Conservation (phyloP, 2,113 vertebrate genomes). For the Apodemus speciosus region DNA sequence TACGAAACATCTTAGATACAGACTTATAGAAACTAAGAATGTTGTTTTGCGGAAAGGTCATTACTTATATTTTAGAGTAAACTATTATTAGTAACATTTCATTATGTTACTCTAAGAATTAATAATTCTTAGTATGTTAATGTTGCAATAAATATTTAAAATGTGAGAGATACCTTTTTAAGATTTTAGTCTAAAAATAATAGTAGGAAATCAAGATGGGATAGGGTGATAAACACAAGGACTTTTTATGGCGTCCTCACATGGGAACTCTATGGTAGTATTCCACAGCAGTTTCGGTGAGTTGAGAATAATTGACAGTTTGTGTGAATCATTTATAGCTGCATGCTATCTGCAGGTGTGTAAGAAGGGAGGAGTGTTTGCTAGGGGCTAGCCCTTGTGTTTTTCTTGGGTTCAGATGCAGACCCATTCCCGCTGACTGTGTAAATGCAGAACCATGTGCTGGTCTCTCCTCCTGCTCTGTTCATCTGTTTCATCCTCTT, state of each 20-base stretch:
- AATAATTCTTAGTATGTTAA: slow-evolving; percentile 46
- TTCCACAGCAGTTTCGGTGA: slow-evolving; percentile 33
- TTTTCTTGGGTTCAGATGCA: slow-evolving; percentile 53
- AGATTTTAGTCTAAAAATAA: neutral
- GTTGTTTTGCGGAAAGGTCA: slow-evolving; percentile 41
- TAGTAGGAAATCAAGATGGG: neutral
- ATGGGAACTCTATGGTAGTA: neutral
- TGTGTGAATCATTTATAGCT: slow-evolving; percentile 23
- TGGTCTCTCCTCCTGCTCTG: slow-evolving; percentile 73
- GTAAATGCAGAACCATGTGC: slow-evolving; percentile 50
- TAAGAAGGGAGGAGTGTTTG: slow-evolving; percentile 25
- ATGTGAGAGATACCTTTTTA: slow-evolving; percentile 5
- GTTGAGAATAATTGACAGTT: slow-evolving; percentile 32
- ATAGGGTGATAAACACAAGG: neutral
- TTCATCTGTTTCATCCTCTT: slow-evolving; percentile 83
- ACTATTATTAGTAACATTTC: slow-evolving; percentile 32
- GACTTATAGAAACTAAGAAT: neutral
- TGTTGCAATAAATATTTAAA: neutral
- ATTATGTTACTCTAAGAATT: slow-evolving; percentile 34
- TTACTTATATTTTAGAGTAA: slow-evolving; percentile 51
- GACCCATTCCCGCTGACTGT: slow-evolving; percentile 45
- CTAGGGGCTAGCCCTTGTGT: neutral
- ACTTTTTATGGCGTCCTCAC: neutral
- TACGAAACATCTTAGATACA: slow-evolving; percentile 12
- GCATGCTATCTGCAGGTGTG: neutral